Percentiles rank a stretch among this genome's conserved stretches.
Conservation (phyloP, 2,888 invertebrate species). For the Capitulum mitella region DNA sequence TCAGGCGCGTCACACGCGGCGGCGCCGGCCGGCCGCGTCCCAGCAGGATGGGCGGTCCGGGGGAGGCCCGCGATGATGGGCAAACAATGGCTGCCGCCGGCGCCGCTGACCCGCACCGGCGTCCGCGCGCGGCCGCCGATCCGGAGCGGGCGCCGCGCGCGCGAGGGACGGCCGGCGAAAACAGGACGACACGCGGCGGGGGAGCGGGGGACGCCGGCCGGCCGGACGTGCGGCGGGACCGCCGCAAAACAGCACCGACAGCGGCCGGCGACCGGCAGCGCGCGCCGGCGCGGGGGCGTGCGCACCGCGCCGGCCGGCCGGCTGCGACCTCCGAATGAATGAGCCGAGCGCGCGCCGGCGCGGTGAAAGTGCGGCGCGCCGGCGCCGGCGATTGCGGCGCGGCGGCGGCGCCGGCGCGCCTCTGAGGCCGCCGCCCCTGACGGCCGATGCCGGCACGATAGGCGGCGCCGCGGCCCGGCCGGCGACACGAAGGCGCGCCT, state of each 20-base stretch:
- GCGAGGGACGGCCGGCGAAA: slow-evolving; percentile 39
- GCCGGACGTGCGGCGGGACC: no score
- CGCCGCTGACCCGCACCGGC: no score
- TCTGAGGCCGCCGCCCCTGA: no score
- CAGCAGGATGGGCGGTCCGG: slow-evolving; percentile 85
- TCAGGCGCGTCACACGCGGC: no score
- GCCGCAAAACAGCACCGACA: no score
- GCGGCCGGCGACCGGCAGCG: no score
- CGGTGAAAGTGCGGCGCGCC: slow-evolving; percentile 72
- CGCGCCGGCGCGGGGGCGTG: slow-evolving; percentile 86
- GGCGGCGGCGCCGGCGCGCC: slow-evolving; percentile 92
- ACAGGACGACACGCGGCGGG: not conserved
- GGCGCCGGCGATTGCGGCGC: no score
- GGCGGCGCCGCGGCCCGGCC: no score
- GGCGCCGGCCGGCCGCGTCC: no score
- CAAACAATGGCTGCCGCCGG: slow-evolving; percentile 86
- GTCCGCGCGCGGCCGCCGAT: slow-evolving; percentile 86
- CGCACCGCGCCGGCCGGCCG: slow-evolving; percentile 59
- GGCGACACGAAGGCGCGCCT: slow-evolving; percentile 49
- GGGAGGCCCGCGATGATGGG: no score
- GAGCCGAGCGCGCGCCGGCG: slow-evolving; percentile 59
- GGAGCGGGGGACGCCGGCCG: slow-evolving; percentile 51
- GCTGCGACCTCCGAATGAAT: no score
- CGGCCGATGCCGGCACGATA: no score
- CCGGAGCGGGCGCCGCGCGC: slow-evolving; percentile 86